Evolutionary conservation across 2,888 invertebrate genomes (phyloP), one percentile per base, ranked within the genome.

Genomic region (Craniophora ligustri): DNA sequence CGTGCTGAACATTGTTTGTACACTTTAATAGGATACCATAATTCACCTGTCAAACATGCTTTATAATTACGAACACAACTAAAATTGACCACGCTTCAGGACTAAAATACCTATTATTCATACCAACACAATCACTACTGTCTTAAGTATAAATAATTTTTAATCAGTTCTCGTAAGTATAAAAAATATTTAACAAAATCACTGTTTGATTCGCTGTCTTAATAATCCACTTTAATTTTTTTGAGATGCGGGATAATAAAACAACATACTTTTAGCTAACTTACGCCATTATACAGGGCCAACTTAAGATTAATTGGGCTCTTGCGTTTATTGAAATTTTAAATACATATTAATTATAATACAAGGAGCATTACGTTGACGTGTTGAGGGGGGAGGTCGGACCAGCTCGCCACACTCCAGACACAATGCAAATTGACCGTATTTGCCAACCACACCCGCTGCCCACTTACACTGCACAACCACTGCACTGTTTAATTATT

Each of bases 361-460:
- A 72, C 61, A 65, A 59, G 69, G 41, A 65, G 45, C 49, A 51
- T 62, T 49, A 55, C 16, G 55, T 51, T 40, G 69, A 58, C 42
- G 55, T 50, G 41, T 59, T 51, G 55, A 41, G 70, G 34, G 54
- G 61, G 54, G 36, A 34, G 54, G 45, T 47, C 47, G 48, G 59
- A 51, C 21, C 49, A 54, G 53, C 39, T 68, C 35, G 46, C 53
- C 55, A 54, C 32, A 60, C 57, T 51, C 64, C 72, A 76, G 75
- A 76, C 76, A 75, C 65, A 72, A 76, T 75, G 69, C 69, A 69
- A 76, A 72, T 66, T 67, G 60, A 53, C 58, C 51, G 61, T 53
- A 45, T 39, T 57, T 56, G 54, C 55, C 38, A 50, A 50, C 44
- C 55, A 63, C 63, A 62, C 58, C 67, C 63, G 53, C 73, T 61